A percentile compares a stretch with the other conserved stretches of the same genome.
These are phyloP conservation scores for Brachirus orientalis DNA, from an alignment of 2,113 vertebrate species.

Conservation along the genomic window DNA sequence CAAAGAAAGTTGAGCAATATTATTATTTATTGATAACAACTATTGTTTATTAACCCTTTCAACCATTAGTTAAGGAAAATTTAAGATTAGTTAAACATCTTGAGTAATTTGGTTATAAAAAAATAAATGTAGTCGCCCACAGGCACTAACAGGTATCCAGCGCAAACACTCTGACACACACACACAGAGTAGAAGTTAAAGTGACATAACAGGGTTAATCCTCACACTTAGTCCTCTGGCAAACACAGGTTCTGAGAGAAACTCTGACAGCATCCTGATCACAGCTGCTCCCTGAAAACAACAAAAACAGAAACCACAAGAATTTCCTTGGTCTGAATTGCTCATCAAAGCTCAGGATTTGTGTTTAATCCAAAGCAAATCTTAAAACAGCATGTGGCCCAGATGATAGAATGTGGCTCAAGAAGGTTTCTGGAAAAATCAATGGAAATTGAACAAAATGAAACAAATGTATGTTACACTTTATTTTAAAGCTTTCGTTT, in stretches of 20 bases:
- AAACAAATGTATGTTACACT: too few species aligned
- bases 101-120: background rate
- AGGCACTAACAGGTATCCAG: background rate
- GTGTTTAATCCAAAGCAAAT: background rate
- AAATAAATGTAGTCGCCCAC: background rate
- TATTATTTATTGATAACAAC: too few species aligned
- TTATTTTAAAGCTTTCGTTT: too few species aligned
- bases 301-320: conserved; percentile 22
- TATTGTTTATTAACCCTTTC: too few species aligned
- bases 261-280: conserved; percentile 91
- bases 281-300: conserved; percentile 88
- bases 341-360: background rate
- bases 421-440: background rate
- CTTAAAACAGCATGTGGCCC: conserved; percentile 11
- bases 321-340: conserved; percentile 6
- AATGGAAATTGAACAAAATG: background rate
- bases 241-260: conserved; percentile 88
- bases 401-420: background rate
- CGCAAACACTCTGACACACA: background rate
- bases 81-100: background rate
- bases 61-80: too few species aligned
- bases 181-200: background rate
- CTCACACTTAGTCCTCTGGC: conserved; percentile 88
- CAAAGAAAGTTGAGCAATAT: too few species aligned
- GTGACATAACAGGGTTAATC: conserved; percentile 6